Evolutionary conservation across 2,113 vertebrate genomes (phyloP).

Genomic region (Piprites chloris): DNA sequence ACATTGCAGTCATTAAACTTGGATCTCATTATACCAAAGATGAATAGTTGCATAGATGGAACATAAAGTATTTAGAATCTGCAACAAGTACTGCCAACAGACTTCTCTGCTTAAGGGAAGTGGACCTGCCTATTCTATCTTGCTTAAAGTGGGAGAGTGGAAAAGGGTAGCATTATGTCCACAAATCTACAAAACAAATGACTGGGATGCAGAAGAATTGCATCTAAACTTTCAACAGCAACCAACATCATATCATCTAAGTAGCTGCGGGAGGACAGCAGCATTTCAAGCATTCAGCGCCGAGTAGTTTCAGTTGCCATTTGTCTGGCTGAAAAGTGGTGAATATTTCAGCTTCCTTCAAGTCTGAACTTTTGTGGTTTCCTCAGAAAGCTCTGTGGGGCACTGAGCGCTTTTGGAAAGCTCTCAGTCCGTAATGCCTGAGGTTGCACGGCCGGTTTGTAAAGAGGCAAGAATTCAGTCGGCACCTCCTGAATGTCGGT

Average conservation of each 20-base stretch:
- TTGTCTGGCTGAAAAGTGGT: neutral
- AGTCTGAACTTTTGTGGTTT: neutral
- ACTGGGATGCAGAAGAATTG: neutral
- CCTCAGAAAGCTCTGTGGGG: neutral
- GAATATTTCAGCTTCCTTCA: neutral
- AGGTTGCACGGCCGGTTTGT: neutral
- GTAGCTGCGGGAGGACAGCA: neutral
- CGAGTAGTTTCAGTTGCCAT: neutral
- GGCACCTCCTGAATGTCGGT: neutral
- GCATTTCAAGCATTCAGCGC: neutral
- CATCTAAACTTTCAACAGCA: neutral
- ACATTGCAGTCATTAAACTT: neutral
- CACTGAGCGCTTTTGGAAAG: neutral
- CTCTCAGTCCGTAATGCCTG: neutral
- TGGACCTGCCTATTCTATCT: neutral
- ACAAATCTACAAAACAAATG: neutral
- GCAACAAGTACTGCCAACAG: neutral
- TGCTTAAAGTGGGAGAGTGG: neutral
- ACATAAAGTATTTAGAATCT: neutral
- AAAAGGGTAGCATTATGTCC: neutral
- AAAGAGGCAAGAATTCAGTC: neutral
- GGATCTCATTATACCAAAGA: neutral
- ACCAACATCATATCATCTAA: neutral
- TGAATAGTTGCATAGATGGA: neutral
- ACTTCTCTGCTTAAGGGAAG: neutral